A percentile compares a stretch with the other conserved stretches of the same genome.
Conservation (phyloP, 2,797 vertebrate genomes). For the Neosilurus hyrtlii region DNA sequence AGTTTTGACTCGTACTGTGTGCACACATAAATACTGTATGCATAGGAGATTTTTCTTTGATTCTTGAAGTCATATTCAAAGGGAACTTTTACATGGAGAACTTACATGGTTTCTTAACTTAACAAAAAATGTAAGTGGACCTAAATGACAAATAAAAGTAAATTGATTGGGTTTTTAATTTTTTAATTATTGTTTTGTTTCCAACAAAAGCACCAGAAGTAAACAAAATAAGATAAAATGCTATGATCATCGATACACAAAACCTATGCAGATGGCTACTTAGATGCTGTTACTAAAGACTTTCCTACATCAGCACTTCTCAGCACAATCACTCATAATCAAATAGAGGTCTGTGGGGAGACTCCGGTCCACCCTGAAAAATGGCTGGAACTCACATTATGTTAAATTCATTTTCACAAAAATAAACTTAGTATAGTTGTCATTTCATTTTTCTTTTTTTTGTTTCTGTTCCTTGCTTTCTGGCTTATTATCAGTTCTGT, state of each 20-base stretch:
- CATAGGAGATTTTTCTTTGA: too few species aligned
- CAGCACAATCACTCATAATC: conserved; percentile 15
- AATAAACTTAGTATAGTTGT: not conserved
- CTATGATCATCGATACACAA: too few species aligned
- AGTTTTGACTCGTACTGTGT: too few species aligned
- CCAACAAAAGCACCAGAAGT: not conserved
- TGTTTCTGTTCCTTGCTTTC: not conserved
- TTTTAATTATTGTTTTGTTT: too few species aligned
- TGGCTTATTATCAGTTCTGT: not conserved
- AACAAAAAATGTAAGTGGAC: not conserved
- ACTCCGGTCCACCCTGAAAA: not conserved
- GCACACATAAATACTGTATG: too few species aligned
- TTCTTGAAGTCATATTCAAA: too few species aligned
- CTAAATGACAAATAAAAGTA: not conserved
- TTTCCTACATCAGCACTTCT: not conserved
- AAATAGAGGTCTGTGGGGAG: not conserved
- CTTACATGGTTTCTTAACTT: not conserved
- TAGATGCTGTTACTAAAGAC: not conserved
- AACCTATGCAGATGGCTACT: not conserved
- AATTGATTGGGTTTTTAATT: too few species aligned
- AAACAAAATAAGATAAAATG: not conserved
- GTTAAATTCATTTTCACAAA: not conserved
- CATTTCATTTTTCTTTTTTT: not conserved
- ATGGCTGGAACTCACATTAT: not conserved
- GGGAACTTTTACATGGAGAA: not conserved